Percentiles rank a stretch among this genome's conserved stretches.
Evolutionary conservation across 2,888 invertebrate genomes (phyloP).

Genomic region (Thera britannica): DNA sequence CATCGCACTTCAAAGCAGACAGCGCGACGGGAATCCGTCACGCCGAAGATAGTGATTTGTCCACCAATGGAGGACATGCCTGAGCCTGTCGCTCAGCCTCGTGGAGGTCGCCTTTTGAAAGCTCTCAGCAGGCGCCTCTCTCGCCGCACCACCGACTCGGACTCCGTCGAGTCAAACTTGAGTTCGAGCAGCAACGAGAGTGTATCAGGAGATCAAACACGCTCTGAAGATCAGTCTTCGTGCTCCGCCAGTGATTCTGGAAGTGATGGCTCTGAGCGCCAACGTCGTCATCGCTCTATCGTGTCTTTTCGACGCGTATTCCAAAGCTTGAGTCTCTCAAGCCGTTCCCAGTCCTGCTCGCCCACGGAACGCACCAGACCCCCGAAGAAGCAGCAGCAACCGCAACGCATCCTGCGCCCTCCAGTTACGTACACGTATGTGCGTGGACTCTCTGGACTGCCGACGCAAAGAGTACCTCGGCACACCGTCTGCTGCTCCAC

Average conservation of each 20-base stretch:
- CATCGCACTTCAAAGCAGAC: slow-evolving; percentile 56
- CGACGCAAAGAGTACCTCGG: slow-evolving; percentile 91
- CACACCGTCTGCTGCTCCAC: slow-evolving; percentile 69
- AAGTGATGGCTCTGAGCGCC: slow-evolving; percentile 85
- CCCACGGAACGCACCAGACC: slow-evolving; percentile 75
- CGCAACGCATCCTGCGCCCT: slow-evolving; percentile 90
- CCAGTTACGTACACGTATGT: slow-evolving; percentile 93
- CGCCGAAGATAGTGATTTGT: slow-evolving; percentile 79
- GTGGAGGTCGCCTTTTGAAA: slow-evolving; percentile 87
- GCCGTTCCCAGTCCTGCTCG: slow-evolving; percentile 87
- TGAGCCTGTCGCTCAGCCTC: slow-evolving; percentile 82
- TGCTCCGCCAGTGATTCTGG: slow-evolving; percentile 86
- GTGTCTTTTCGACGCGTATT: slow-evolving; percentile 90
- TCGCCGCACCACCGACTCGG: slow-evolving; percentile 75
- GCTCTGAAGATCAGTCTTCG: slow-evolving; percentile 75
- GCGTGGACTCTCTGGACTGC: slow-evolving; percentile 91
- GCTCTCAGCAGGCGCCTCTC: slow-evolving; percentile 87
- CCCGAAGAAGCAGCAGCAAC: slow-evolving; percentile 86
- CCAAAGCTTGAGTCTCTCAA: slow-evolving; percentile 87
- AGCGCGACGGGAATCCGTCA: slow-evolving; percentile 62
- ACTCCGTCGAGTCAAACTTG: slow-evolving; percentile 60
- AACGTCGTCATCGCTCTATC: slow-evolving; percentile 80
- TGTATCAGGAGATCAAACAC: slow-evolving; percentile 69
- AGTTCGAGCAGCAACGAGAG: slow-evolving; percentile 80
- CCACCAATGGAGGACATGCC: slow-evolving; percentile 82